Percentiles rank a stretch among this genome's conserved stretches.
These are phyloP conservation scores for Keiferia lycopersicella DNA, from an alignment of 2,888 invertebrate species.

Conservation along the genomic window DNA sequence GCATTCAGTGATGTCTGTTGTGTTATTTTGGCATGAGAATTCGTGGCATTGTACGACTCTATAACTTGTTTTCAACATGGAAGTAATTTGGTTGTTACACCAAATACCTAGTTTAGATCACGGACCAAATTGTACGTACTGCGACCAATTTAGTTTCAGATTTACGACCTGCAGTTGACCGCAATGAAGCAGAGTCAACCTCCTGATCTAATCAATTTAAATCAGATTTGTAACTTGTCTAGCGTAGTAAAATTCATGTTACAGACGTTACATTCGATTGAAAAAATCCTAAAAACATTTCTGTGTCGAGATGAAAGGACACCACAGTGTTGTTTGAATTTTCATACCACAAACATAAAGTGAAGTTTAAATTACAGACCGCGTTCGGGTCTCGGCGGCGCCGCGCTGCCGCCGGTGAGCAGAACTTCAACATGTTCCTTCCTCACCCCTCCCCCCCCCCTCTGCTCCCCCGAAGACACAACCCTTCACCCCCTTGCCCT, in stretches of 20 bases:
- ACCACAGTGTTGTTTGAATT: slow-evolving; percentile 9
- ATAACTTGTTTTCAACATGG: too few species aligned
- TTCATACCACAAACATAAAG: slow-evolving; percentile 12
- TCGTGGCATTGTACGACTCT: too few species aligned
- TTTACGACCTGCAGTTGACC: slow-evolving; percentile 19
- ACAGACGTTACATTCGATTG: neutral
- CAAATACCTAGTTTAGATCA: too few species aligned
- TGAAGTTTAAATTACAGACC: slow-evolving; percentile 46
- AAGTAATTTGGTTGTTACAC: too few species aligned
- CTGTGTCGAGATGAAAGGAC: neutral
- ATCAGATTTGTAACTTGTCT: neutral
- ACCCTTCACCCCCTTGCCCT: neutral
- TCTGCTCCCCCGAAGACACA: slow-evolving; percentile 39
- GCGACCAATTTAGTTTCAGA: slow-evolving; percentile 5
- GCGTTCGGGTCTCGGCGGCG: slow-evolving; percentile 74
- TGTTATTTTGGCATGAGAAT: neutral
- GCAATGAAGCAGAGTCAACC: slow-evolving; percentile 16
- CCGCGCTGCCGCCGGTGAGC: slow-evolving; percentile 77
- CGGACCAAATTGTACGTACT: neutral
- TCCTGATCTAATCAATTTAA: slow-evolving; percentile 14
- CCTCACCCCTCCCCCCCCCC: slow-evolving; percentile 47
- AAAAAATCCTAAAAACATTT: neutral
- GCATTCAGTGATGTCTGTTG: too few species aligned
- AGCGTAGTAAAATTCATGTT: neutral
- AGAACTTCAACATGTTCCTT: slow-evolving; percentile 82